Evolutionary conservation across 2,888 invertebrate species (phyloP), one percentile per base, ranked within the genome.

Genomic region (Macrophya annulata): DNA sequence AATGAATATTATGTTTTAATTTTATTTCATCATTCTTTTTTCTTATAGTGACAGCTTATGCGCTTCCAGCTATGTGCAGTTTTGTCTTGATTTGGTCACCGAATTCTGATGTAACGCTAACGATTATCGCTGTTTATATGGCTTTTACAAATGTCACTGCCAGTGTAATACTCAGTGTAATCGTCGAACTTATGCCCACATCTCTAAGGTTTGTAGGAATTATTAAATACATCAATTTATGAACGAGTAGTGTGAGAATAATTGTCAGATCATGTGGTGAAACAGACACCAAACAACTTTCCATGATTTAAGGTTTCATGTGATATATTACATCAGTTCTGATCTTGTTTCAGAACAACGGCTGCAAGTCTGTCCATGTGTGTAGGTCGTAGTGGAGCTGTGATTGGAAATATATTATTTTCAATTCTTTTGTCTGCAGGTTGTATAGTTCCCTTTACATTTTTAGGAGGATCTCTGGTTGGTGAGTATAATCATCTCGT

Each of bases 391-490:
- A 89, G 95, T 10, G 96, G 96, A 10, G 96, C 96, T 9, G 94
- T 96, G 77, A 92, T 95, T 1, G 96, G 96, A 3, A 96, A 96
- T 85, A 92, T 96, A 43, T 91, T 95, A 15, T 97, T 96, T 90
- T 96, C 96, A 0, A 94, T 95, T 9, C 94, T 96, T 76, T 93
- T 96, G 51, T 93, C 94, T 88, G 94, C 94, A 48, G 96, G 96
- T 74, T 97, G 97, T 89, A 92, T 95, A 17, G 96, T 96, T 37
- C 96, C 96, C 6, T 96, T 96, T 91, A 91, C 96, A 83, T 95
- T 95, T 88, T 94, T 96, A 83, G 95, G 95, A 4, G 89, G 93
- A n/a, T 94, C 95, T 59, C 93, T 96, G 88, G 88, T 94, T 86
- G 93, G 96, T 96, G 93, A 94, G 91, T 90, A 51, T 17, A 17